A percentile compares a stretch with the other conserved stretches of the same genome.
Evolutionary conservation across 1,140 invertebrate species (phyloP).

Genomic region (Ectropis grisescens): DNA sequence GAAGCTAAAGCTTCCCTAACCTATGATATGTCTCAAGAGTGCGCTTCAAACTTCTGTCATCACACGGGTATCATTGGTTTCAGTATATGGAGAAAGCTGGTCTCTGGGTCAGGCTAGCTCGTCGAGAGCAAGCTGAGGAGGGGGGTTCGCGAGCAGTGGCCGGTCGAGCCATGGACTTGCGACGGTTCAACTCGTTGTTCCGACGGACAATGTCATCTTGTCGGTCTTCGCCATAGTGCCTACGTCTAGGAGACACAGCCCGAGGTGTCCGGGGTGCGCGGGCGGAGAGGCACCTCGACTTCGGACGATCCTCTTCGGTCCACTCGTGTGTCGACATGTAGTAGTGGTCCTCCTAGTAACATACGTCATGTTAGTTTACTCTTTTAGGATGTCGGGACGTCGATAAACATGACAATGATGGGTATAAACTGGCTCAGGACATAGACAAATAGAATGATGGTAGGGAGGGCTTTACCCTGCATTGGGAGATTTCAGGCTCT

Average conservation of each 20-base stretch:
- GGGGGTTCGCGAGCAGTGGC: conserved; percentile 35
- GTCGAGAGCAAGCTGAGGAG: conserved; percentile 33
- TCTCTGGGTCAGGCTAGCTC: conserved; percentile 36
- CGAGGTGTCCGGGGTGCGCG: conserved; percentile 34
- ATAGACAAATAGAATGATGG: no score
- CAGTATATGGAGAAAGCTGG: conserved; percentile 56
- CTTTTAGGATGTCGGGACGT: no score
- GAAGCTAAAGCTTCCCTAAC: no score
- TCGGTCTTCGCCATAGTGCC: conserved; percentile 15
- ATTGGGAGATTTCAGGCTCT: no score
- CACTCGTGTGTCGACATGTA: conserved; percentile 43
- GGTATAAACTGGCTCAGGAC: no score
- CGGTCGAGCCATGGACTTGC: conserved; percentile 22
- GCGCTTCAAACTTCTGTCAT: no score
- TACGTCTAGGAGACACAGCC: conserved; percentile 30
- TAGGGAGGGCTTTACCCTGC: no score
- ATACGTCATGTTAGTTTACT: no score
- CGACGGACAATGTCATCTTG: conserved; percentile 18
- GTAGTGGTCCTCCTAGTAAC: conserved; percentile 37
- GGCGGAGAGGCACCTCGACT: conserved; percentile 44
- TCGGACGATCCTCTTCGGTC: conserved; percentile 34
- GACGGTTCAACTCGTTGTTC: conserved; percentile 28
- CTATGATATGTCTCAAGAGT: no score
- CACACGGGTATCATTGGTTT: no score
- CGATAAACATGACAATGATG: conserved; percentile 23